Base-by-base conservation (phyloP, 1,140 invertebrate species). In the Doryteuthis pealeii region DNA sequence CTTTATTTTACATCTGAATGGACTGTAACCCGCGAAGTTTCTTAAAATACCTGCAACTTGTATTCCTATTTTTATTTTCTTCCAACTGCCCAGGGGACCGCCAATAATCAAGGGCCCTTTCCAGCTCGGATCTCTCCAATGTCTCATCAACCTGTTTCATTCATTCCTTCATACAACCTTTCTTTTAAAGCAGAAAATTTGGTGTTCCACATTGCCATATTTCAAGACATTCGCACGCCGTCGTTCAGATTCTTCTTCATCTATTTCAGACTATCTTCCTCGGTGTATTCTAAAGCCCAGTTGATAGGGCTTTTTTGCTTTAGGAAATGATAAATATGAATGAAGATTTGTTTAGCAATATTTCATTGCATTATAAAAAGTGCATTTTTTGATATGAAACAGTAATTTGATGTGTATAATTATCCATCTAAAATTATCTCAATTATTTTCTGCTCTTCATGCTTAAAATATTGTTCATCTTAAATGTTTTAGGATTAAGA, bases 191-290 rank as follows among this genome's bases (percentile, higher is more conserved):
- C 89, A 43, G 91, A 90, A 87, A 98, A 99, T n/a, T 84, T 97
- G 95, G 76, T 91, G 91, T 89, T 98, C 96, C 70, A 98, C 86
- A 96, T 94, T 10, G 92, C 91, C 83, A 97, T 89, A 86, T 96
- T 81, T 95, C 93, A 72, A 95, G 89, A 82, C 94, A 94, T 85
- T 96, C 94, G 90, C 92, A 78, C 94, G 90, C 69, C 94, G 89
- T 72, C 91, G 91, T 81, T 97, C 95, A 82, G 94, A 96, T 89
- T 96, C 95, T 78, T 93, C 93, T 87, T 96, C 95, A 88, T 98
- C 95, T 91, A 98, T 93, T 87, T 97, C 96, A 84, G 92, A 85
- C 81, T 78, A 74, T 92, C n/a, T n/a, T n/a, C n/a, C n/a, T n/a
- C n/a, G n/a, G n/a, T n/a, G n/a, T n/a, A n/a, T n/a, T n/a, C n/a